Evolutionary conservation across 1,140 invertebrate genomes (phyloP), one percentile per base, ranked within the genome.

Genomic region (Elymnias hypermnestra): DNA sequence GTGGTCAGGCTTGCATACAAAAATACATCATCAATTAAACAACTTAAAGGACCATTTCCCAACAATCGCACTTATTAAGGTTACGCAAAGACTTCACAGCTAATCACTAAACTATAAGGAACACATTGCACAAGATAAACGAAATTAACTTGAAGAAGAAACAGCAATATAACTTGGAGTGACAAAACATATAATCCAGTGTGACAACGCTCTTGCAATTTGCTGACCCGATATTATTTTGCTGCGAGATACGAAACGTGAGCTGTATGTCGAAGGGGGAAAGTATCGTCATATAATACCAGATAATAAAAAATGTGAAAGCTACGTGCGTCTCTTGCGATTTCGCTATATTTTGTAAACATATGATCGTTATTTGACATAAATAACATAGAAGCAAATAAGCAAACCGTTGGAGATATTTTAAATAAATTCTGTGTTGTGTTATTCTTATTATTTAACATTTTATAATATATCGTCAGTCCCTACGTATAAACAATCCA

Each of bases 171-270:
- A 46, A 46, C 21, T 47, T 0, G 12, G 17, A 25, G 19, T 39
- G 28, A 47, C 37, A 33, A 48, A 49, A 49, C 31, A 42, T 41
- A 15, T 49, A 49, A 49, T 49, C 14, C 29, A 14, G 6, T 41
- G 46, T 26, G 46, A 41, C 23, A 23, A 19, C 22, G 22, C 46
- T 40, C 23, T 22, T 35, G 29, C 21, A 41, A 49, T 49, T 49
- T 33, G 46, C 29, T 36, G 46, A 41, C 46, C 46, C 31, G 28
- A 26, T 49, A 49, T 49, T 49, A 39, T 49, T 49, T 46, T 15
- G 28, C 38, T 26, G 22, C 38, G 46, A 41, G 25, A 48, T 21
- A 35, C 21, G n/a, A 10, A 25, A 49, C 46, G 46, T 49, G 46
- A 28, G 35, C 31, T 15, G 46, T 5, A 7, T 49, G 15, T 21